Evolutionary conservation across 2,113 vertebrate genomes (phyloP), one percentile per base, ranked within the genome.

Genomic region (Sinocyclocheilus anophthalmus): DNA sequence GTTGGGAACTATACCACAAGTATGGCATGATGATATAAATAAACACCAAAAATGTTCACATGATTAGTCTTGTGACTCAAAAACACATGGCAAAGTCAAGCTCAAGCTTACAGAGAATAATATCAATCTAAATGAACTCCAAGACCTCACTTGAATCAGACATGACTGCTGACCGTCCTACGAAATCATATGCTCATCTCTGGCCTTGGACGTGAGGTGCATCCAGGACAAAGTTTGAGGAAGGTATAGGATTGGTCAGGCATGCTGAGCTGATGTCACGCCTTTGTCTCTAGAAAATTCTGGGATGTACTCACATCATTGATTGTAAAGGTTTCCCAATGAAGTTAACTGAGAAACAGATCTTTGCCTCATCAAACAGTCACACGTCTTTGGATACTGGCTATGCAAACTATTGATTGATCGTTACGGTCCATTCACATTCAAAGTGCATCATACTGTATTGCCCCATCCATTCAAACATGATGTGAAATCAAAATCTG

Each of bases 191-290:
- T 7, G 37, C 53, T 82, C 45, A 33, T 53, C 42, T 33, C 48
- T 39, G 81, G 30, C 81, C 81, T 83, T 83, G 81, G n/a, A 33
- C 16, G 0, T 53, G 20, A 76, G 37, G 73, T 84, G 85, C 81
- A 26, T 84, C 79, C 70, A 69, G 61, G 24, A 75, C 82, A 76
- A 85, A 85, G 72, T 55, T 72, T 57, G 30, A 33, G 30, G 30
- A 33, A 33, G 30, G 30, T 33, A 33, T 33, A 33, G 30, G 30
- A 33, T 33, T 33, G 30, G 30, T 33, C 30, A 33, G 30, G 2
- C 30, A 33, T 33, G 30, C 3, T 33, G 30, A 33, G 30, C 30
- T 33, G 30, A 33, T 33, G 30, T 33, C 30, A 33, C 30, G 30
- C 30, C 30, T 33, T 33, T 33, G 30, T 33, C 30, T 33, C 30